Conservation (phyloP, 1,140 invertebrate genomes). For the Copidosoma floridanum region DNA sequence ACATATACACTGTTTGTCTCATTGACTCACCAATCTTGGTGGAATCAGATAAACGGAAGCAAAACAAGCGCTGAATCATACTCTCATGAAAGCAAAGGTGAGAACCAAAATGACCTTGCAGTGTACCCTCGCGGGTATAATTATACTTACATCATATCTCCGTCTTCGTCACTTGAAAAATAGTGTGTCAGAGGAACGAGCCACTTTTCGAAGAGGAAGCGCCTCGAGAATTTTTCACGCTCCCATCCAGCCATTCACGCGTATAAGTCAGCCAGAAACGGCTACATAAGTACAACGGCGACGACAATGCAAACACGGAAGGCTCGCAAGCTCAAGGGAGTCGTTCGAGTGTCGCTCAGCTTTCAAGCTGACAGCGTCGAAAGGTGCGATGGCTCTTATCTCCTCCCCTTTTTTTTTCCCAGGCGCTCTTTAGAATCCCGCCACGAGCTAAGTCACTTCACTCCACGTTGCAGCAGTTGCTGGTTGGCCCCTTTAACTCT, state of each 20-base stretch:
- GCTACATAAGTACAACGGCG: not conserved
- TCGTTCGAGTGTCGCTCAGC: not conserved
- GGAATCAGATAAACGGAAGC: too few species aligned
- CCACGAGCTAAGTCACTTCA: not conserved
- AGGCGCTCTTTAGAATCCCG: not conserved
- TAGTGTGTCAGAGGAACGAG: too few species aligned
- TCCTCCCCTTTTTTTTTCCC: not conserved
- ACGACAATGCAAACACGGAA: conserved; percentile 1
- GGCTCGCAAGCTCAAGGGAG: not conserved
- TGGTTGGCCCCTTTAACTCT: too few species aligned
- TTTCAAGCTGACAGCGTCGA: not conserved
- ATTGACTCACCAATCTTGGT: too few species aligned
- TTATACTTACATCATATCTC: too few species aligned
- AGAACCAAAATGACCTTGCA: too few species aligned
- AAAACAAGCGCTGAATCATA: too few species aligned
- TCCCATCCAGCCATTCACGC: not conserved
- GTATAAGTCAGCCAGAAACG: too few species aligned
- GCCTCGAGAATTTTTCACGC: conserved; percentile 7
- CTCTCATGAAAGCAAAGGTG: too few species aligned
- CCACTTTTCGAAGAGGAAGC: conserved; percentile 22
- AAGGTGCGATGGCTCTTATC: not conserved
- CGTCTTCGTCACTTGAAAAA: too few species aligned
- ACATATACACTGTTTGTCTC: too few species aligned
- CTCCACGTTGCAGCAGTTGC: not conserved
- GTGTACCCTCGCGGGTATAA: too few species aligned